A percentile compares a stretch with the other conserved stretches of the same genome.
phyloP scores from a whole-genome alignment of 2,113 vertebrate genomes.

The Zonotrichia leucophrys region DNA sequence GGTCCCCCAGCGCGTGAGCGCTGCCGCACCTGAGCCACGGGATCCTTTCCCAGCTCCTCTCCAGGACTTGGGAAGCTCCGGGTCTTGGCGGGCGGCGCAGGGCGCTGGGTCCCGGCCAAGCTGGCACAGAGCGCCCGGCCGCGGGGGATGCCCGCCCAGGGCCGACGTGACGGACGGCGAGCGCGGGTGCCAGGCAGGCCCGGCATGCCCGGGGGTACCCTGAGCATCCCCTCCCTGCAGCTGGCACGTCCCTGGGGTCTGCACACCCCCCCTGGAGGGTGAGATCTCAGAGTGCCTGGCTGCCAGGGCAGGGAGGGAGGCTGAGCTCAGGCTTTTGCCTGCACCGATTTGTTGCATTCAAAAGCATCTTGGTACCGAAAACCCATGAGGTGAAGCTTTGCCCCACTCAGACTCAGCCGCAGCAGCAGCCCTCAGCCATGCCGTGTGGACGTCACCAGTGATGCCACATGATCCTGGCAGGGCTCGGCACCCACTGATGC shows the following conservation, averaged over 20 bases:
- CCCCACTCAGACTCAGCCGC: background rate
- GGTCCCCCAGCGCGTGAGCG: background rate
- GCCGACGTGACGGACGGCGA: conserved; percentile 3
- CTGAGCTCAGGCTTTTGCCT: background rate
- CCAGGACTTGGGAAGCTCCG: conserved; percentile 47
- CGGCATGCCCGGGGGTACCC: background rate
- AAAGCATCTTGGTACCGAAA: background rate
- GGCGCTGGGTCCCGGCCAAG: background rate
- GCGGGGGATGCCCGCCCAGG: conserved; percentile 23
- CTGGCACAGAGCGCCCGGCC: conserved; percentile 9
- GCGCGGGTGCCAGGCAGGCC: background rate
- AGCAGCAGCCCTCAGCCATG: background rate
- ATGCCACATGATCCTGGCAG: background rate
- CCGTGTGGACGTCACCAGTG: rapidly evolving
- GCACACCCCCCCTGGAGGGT: rapidly evolving
- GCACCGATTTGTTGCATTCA: background rate
- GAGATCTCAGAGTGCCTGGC: background rate
- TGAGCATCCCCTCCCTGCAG: background rate
- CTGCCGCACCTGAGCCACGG: conserved; percentile 22
- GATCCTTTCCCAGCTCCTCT: conserved; percentile 57
- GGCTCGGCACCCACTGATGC: background rate
- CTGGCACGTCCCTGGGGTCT: background rate
- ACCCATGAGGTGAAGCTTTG: background rate
- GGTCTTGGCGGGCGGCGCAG: background rate
- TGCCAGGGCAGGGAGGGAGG: background rate